phyloP scores from a whole-genome alignment of 2,113 vertebrate species.

The Benitochromis conjunctus region DNA sequence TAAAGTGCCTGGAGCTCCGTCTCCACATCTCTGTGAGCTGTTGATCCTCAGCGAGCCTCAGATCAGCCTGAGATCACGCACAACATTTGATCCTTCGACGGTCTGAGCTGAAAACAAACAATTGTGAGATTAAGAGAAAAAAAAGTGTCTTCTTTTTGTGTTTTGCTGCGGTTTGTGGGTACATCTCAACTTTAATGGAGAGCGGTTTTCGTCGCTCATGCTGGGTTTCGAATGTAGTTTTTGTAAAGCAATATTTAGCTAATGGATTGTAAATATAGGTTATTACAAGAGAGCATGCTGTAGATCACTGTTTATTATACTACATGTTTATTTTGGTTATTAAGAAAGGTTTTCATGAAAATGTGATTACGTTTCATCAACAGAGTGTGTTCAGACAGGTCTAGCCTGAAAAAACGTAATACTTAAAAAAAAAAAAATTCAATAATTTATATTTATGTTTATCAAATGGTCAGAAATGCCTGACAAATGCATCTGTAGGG shows the following conservation, averaged over 20 bases:
- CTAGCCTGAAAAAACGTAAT: not conserved
- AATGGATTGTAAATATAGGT: not conserved
- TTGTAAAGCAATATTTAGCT: not conserved
- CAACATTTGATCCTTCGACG: not conserved
- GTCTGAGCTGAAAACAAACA: not conserved
- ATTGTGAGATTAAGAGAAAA: not conserved
- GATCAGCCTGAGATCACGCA: not conserved
- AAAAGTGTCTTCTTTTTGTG: not conserved
- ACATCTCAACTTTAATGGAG: not conserved
- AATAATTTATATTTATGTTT: not conserved
- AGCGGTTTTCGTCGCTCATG: not conserved
- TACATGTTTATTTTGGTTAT: not conserved
- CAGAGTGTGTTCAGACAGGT: not conserved
- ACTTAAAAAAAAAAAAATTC: not conserved
- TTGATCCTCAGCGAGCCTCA: not conserved
- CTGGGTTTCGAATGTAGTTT: fast-evolving
- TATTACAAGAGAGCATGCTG: not conserved
- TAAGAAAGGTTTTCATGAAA: not conserved
- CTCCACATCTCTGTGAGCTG: not conserved
- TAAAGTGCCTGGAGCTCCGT: not conserved
- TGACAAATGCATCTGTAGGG: not conserved
- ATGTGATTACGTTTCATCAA: fast-evolving
- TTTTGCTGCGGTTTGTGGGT: not conserved
- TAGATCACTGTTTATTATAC: not conserved
- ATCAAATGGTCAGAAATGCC: not conserved